Evolutionary conservation across 2,888 invertebrate genomes (phyloP).

Genomic region (Acleris sparsana): DNA sequence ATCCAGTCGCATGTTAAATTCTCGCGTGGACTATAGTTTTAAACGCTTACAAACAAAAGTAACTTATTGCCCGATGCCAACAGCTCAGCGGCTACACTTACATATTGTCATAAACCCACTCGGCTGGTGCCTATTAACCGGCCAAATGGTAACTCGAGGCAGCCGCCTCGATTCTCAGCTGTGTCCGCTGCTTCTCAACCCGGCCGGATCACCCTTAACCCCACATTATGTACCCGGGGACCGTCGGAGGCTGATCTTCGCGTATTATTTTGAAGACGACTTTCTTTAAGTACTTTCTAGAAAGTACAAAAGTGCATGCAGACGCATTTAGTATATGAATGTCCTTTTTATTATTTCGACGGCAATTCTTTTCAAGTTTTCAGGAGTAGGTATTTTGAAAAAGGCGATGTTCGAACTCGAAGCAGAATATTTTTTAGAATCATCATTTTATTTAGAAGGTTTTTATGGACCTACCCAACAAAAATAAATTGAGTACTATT

Average conservation of each 20-base stretch:
- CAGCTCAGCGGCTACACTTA: constrained; percentile 64
- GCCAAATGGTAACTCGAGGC: constrained; percentile 50
- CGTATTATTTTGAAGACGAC: constrained; percentile 36
- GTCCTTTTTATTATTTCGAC: constrained; percentile 28
- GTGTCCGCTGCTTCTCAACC: constrained; percentile 42
- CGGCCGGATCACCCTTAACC: constrained; percentile 47
- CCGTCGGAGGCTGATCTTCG: constrained; percentile 34
- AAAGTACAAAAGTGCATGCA: constrained; percentile 33
- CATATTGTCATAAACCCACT: constrained; percentile 62
- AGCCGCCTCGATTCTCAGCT: constrained; percentile 47
- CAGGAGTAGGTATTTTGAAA: constrained; percentile 27
- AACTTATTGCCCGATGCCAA: constrained; percentile 67
- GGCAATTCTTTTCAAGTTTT: constrained; percentile 25
- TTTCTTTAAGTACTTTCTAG: constrained; percentile 38
- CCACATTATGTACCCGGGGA: constrained; percentile 34
- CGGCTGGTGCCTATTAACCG: constrained; percentile 55
- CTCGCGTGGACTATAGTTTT: constrained; percentile 62
- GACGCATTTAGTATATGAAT: constrained; percentile 33
- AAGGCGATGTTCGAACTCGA: too few relatives aligned
- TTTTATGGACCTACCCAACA: too few relatives aligned
- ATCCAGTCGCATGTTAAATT: constrained; percentile 42
- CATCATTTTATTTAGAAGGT: too few relatives aligned
- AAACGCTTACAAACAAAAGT: constrained; percentile 72
- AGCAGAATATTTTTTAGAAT: background rate
- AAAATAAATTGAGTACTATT: too few relatives aligned